phyloP scores from a whole-genome alignment of 2,113 vertebrate species.

The Odocoileus virginianus region DNA sequence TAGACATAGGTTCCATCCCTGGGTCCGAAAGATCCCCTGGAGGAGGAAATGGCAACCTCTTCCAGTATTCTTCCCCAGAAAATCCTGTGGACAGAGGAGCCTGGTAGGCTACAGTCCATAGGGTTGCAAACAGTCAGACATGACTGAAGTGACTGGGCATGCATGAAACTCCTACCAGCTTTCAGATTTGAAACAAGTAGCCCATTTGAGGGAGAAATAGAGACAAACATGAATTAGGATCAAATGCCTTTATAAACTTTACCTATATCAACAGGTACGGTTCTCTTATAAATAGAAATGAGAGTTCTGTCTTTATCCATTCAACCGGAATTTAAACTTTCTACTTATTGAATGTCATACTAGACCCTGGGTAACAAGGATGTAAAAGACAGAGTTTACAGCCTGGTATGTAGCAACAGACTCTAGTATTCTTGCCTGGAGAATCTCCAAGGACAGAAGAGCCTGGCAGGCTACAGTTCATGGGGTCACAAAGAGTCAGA shows the following conservation, averaged over 20 bases:
- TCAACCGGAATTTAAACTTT: conserved; percentile 20
- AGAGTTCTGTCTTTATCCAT: background rate
- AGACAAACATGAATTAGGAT: background rate
- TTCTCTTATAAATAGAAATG: background rate
- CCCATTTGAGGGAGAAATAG: background rate
- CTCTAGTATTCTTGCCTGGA: background rate
- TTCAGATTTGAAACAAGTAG: background rate
- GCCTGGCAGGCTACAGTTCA: background rate
- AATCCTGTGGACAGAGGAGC: background rate
- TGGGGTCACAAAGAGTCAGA: background rate
- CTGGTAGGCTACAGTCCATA: background rate
- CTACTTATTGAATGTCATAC: background rate
- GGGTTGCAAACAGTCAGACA: fast-evolving
- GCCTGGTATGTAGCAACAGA: background rate
- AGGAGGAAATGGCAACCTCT: background rate
- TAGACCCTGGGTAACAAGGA: background rate
- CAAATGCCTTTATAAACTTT: background rate
- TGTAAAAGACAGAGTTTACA: background rate
- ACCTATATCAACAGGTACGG: background rate
- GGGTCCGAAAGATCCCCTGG: background rate
- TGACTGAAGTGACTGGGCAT: background rate
- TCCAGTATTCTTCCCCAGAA: background rate
- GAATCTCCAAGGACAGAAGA: background rate
- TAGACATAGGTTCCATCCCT: background rate
- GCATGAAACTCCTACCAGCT: background rate